These are phyloP conservation scores for Prunella fulvescens DNA, from an alignment of 2,113 vertebrate genomes.

Conservation along the genomic window DNA sequence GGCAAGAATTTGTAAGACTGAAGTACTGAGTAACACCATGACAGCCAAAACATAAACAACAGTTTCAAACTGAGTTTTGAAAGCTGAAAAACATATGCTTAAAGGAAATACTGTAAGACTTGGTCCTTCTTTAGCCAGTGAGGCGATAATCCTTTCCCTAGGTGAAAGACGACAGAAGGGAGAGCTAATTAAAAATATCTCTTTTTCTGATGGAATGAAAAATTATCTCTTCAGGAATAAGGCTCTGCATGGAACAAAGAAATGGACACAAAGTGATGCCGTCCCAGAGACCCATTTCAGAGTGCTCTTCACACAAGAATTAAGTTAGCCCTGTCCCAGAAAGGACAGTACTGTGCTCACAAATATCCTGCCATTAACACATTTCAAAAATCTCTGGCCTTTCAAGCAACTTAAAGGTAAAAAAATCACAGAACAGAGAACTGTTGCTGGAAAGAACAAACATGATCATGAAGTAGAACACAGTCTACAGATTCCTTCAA, in stretches of 20 bases:
- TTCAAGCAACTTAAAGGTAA: neutral
- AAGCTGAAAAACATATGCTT: neutral
- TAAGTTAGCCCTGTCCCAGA: neutral
- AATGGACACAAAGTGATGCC: neutral
- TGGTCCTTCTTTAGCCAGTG: neutral
- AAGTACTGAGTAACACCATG: neutral
- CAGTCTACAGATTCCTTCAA: neutral
- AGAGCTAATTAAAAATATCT: neutral
- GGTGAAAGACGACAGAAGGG: neutral
- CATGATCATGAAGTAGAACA: neutral
- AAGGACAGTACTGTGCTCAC: neutral
- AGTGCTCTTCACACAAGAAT: neutral
- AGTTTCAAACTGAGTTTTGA: neutral
- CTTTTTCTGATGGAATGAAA: neutral
- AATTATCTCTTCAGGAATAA: neutral
- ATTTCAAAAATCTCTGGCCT: neutral
- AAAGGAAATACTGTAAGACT: neutral
- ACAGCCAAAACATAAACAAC: neutral
- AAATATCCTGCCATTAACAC: neutral
- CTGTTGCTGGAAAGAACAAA: neutral
- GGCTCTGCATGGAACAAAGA: rapidly evolving
- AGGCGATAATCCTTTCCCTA: neutral
- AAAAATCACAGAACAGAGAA: neutral
- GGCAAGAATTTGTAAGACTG: neutral
- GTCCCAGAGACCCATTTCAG: neutral